Evolutionary conservation across 2,797 vertebrate genomes (phyloP).

Genomic region (Fistularia commersonii): DNA sequence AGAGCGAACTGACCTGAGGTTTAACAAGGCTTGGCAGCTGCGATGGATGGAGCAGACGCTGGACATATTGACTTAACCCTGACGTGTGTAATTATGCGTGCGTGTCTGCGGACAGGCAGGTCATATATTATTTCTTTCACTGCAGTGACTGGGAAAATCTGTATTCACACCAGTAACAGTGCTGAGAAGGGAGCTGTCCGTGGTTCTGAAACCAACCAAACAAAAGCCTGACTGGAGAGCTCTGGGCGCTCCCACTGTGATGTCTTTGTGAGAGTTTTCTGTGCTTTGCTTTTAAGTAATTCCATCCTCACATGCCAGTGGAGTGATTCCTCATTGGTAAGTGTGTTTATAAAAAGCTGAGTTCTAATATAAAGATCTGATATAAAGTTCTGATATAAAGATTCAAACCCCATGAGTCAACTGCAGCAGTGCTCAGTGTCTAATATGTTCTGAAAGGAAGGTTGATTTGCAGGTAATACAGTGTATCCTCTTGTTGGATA

Average conservation of each 20-base stretch:
- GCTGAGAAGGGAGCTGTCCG: constrained; percentile 28
- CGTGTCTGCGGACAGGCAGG: not conserved
- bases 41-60: constrained; percentile 51
- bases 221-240: not conserved
- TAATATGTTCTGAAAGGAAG: too few species aligned
- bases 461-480: too few species aligned
- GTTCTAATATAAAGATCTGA: constrained; percentile 15
- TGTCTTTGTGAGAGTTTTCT: constrained; percentile 20
- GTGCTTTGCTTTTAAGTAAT: constrained; percentile 55
- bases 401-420: too few species aligned
- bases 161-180: constrained; percentile 3
- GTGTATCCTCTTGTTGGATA: too few species aligned
- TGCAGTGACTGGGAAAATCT: constrained; percentile 6
- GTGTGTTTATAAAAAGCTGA: constrained; percentile 12
- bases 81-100: constrained; percentile 16
- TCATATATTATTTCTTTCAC: constrained; percentile 8
- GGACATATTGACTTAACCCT: constrained; percentile 42
- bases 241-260: constrained; percentile 4
- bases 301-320: constrained; percentile 20
- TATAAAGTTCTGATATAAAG: too few species aligned
- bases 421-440: too few species aligned
- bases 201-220: constrained; percentile 37
- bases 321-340: constrained; percentile 33
- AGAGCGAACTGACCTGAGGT: constrained; percentile 8
- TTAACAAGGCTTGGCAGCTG: constrained; percentile 22